Conservation (phyloP, 2,888 invertebrate genomes). For the Punctoribates punctum region DNA sequence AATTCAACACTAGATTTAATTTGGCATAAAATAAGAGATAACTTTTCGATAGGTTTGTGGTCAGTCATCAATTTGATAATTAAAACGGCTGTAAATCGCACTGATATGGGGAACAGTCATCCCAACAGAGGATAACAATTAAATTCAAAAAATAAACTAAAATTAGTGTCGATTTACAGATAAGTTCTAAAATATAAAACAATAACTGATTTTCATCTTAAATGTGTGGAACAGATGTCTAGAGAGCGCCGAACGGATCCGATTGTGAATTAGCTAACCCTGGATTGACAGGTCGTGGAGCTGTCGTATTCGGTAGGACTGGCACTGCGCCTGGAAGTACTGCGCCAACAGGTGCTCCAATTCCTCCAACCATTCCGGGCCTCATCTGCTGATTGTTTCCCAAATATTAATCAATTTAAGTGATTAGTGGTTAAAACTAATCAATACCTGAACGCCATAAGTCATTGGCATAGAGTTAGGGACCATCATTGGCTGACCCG, state of each 20-base stretch:
- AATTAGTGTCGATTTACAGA: background rate
- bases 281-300: conserved; percentile 15
- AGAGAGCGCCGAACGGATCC: conserved; percentile 43
- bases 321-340: conserved; percentile 40
- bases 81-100: background rate
- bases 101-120: background rate
- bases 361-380: background rate
- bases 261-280: conserved; percentile 15
- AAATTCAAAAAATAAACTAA: background rate
- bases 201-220: background rate
- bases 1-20: conserved; percentile 15
- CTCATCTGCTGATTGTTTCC: no score
- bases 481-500: conserved; percentile 26
- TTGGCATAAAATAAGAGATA: conserved; percentile 12
- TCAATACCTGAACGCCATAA: conserved; percentile 3
- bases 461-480: conserved; percentile 19
- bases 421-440: background rate
- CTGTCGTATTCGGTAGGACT: conserved; percentile 27
- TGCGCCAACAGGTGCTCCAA: background rate
- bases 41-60: background rate
- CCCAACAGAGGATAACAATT: background rate
- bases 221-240: background rate
- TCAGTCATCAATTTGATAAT: background rate
- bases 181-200: background rate
- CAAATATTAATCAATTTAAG: no score